Evolutionary conservation across 2,113 vertebrate genomes (phyloP), one percentile per base, ranked within the genome.

Genomic region (Poeciliopsis prolifica): DNA sequence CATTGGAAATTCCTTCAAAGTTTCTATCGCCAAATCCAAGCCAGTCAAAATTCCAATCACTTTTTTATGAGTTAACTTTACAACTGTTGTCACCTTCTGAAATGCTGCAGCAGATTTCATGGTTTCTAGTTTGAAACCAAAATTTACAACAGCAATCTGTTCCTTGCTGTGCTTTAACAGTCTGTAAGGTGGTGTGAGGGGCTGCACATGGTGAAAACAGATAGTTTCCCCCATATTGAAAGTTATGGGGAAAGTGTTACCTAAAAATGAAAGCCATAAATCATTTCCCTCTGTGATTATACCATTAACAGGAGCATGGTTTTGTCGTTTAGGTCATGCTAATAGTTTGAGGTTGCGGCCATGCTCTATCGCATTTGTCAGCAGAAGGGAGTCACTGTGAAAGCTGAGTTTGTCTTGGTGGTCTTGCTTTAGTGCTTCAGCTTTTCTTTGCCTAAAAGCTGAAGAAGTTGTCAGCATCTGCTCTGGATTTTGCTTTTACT

Each of bases 111-210:
- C 67, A 62, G 82, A 89, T 90, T 93, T 82, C 80, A 87, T 79
- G 83, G 85, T 81, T 88, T 92, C 90, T 85, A 67, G 81, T 93
- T 90, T 91, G 78, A 92, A 93, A 93, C 90, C 86, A 88, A 92
- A 92, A 95, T 95, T 95, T 94, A 95, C 94, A 91, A 88, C 86
- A 87, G 92, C 91, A 94, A 94, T 94, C 92, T 94, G 92, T 89
- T 93, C 83, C 91, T 92, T 94, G 89, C 92, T 88, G 88, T 90
- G 91, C 91, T 92, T 94, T 93, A 93, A 93, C 89, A 91, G 91
- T 78, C 91, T 85, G 91, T 93, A 89, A 90, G 89, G 85, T 85
- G 85, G 82, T 87, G 91, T 86, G 85, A 90, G 85, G 89, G 86
- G 86, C 88, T 83, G 83, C 84, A 83, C 83, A 91, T 91, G 88